phyloP scores from a whole-genome alignment of 2,797 vertebrate species.

The Ceyx erithaca region DNA sequence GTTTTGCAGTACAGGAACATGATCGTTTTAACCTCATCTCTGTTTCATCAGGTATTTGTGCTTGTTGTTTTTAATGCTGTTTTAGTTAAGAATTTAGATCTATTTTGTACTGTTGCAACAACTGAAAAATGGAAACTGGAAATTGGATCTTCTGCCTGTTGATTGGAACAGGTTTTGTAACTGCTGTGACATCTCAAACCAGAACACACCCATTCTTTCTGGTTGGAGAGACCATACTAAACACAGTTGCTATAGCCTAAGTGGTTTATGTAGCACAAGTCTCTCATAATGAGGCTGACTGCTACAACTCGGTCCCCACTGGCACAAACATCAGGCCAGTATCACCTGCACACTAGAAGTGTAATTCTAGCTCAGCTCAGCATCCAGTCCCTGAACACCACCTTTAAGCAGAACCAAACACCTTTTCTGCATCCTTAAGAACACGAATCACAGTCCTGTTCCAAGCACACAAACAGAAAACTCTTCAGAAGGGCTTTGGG shows the following conservation, averaged over 20 bases:
- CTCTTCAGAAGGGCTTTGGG: background rate
- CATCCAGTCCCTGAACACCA: rapidly evolving
- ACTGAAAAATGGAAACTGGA: background rate
- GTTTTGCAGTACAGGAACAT: background rate
- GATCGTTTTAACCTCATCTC: background rate
- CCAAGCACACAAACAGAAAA: rapidly evolving
- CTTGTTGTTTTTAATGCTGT: background rate
- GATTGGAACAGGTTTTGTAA: background rate
- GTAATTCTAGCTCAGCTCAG: background rate
- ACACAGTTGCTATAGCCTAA: background rate
- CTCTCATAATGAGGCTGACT: background rate
- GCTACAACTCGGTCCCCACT: background rate
- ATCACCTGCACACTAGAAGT: background rate
- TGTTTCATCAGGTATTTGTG: background rate
- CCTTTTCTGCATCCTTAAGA: rapidly evolving
- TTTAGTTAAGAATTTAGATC: background rate
- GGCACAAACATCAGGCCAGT: background rate
- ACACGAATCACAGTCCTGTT: rapidly evolving
- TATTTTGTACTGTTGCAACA: background rate
- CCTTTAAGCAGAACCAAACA: background rate
- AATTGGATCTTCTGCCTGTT: background rate
- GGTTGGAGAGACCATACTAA: background rate
- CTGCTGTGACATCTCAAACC: background rate
- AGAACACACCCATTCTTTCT: background rate
- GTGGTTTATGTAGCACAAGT: background rate